Evolutionary conservation across 2,888 invertebrate genomes (phyloP).

Genomic region (Amaurobius ferox): DNA sequence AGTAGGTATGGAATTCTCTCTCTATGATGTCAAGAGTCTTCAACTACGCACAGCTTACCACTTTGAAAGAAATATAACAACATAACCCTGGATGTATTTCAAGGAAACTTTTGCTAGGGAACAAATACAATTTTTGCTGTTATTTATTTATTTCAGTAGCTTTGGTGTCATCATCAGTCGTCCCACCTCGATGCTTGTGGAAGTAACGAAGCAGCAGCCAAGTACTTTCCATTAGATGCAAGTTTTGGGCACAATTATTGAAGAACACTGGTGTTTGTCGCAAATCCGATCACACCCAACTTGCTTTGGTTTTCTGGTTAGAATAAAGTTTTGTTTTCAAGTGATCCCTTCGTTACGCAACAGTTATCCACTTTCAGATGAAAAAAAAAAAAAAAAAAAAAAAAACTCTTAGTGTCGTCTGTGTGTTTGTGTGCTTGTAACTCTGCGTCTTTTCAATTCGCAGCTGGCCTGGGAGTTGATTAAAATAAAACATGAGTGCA

Average conservation of each 20-base stretch:
- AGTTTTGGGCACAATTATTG: not conserved
- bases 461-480: conserved; percentile 66
- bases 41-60: conserved; percentile 52
- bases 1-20: conserved; percentile 41
- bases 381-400: not conserved
- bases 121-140: conserved; percentile 47
- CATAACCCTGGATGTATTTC: conserved; percentile 51
- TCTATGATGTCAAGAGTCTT: conserved; percentile 30
- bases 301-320: conserved; percentile 19
- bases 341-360: conserved; percentile 34
- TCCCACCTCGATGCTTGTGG: conserved; percentile 8
- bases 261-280: conserved; percentile 2
- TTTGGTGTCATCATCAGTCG: not conserved
- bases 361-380: conserved; percentile 46
- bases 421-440: conserved; percentile 44
- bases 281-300: conserved; percentile 17
- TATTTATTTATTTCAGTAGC: conserved; percentile 27
- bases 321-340: conserved; percentile 16
- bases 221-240: not conserved
- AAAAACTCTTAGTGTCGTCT: conserved; percentile 50
- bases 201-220: not conserved
- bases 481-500: conserved; percentile 37
- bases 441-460: conserved; percentile 52
- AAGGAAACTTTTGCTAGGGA: conserved; percentile 62
- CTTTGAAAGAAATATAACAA: conserved; percentile 23